Evolutionary conservation across 2,113 vertebrate genomes (phyloP).

Genomic region (Actenoides hombroni): DNA sequence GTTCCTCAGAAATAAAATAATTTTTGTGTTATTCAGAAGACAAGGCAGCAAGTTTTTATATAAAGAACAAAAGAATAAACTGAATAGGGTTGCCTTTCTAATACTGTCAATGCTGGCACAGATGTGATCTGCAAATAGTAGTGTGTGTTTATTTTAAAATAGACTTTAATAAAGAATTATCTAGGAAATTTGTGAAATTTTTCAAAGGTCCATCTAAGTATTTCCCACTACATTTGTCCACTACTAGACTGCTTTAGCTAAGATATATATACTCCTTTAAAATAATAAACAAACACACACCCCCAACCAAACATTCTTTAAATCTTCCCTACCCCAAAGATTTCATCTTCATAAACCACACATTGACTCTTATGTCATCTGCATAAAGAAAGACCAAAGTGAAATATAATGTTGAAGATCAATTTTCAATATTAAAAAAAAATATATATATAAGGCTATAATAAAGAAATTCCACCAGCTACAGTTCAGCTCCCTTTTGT

Average conservation of each 20-base stretch:
- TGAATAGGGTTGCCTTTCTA: not conserved
- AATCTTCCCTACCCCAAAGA: not conserved
- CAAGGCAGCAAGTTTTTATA: not conserved
- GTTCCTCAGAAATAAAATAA: not conserved
- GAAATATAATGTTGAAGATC: not conserved
- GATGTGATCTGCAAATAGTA: not conserved
- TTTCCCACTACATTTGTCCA: not conserved
- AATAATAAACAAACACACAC: not conserved
- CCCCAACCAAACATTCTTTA: not conserved
- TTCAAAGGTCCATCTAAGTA: not conserved
- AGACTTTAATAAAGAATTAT: not conserved
- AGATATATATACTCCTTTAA: not conserved
- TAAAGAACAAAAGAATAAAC: slow-evolving; percentile 22
- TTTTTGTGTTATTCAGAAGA: slow-evolving; percentile 5
- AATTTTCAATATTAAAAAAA: not conserved
- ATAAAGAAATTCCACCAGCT: not conserved
- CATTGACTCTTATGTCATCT: not conserved
- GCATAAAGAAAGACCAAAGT: not conserved
- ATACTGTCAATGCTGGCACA: not conserved
- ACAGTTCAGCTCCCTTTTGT: not conserved
- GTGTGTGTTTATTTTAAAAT: not conserved
- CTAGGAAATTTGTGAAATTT: not conserved
- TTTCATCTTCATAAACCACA: not conserved
- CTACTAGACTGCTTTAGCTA: not conserved
- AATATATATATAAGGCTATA: not conserved